Base-by-base conservation (phyloP, 2,797 vertebrate species). In the Clarias fuscus region DNA sequence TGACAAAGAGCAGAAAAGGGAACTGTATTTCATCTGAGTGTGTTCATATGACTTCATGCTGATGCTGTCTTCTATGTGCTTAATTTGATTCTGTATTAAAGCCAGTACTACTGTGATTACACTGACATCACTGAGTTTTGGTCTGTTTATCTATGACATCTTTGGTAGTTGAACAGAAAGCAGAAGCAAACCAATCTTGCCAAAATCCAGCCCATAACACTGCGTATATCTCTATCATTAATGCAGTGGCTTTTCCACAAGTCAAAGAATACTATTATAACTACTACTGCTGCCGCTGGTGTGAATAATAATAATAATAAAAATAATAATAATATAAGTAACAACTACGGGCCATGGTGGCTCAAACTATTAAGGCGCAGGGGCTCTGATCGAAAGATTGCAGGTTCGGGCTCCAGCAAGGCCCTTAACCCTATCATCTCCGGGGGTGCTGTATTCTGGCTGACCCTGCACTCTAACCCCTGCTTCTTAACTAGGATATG, bases 1-100 rank as follows among this genome's bases (percentile, higher is more conserved):
- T 89, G 90, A 91, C 85, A 88, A 89, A 90, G 86, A 43, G 86
- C 90, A 92, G 89, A 84, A 83, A 87, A 67, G 85, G 82, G 79
- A 86, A 59, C 91, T 92, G 91, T 75, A 87, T 77, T 91, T 90
- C 79, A 88, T 93, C 89, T 75, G 83, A 77, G 86, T 62, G 71
- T 87, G 89, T 68, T 79, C 48, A 76, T 83, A 87, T 83, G 89
- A 90, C 86, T 91, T 84, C 88, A 91, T 85, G 83, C 72, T 72
- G 82, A 30, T 48, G 48, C 58, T 20, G 59, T 86, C 58, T 75
- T 75, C 76, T 85, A 10, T 67, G 76, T 86, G 37, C 27, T 67
- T 90, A 82, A 83, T 89, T 83, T 89, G 83, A 85, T 71, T 79
- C 80, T 18, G 72, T 77, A 70, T 73, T 81, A 67, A 71, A 89